Percentiles rank a stretch among this genome's conserved stretches.
Evolutionary conservation across 2,888 invertebrate species (phyloP).

Genomic region (Gnatocerus cornutus): DNA sequence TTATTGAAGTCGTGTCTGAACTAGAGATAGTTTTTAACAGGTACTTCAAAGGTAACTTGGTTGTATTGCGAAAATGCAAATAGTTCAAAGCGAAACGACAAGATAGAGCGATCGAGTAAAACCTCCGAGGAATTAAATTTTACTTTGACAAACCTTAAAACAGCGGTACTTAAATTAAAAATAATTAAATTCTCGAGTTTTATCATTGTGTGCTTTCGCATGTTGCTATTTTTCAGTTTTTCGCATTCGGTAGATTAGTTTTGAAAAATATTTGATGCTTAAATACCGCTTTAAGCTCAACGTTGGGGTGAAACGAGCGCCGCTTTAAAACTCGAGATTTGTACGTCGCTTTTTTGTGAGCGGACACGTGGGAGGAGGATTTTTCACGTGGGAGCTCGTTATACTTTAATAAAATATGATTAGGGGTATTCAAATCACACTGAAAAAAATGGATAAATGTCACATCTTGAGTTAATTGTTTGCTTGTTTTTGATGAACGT

Average conservation of each 20-base stretch:
- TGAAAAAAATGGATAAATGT: neutral
- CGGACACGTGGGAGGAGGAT: constrained; percentile 15
- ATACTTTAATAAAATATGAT: constrained; percentile 13
- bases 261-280: constrained; percentile 12
- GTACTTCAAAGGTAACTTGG: neutral
- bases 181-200: neutral
- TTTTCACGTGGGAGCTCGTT: constrained; percentile 30
- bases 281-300: constrained; percentile 11
- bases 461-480: neutral
- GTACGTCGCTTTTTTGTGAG: constrained; percentile 8
- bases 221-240: constrained; percentile 12
- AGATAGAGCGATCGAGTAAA: neutral
- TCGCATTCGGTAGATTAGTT: constrained; percentile 14
- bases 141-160: neutral
- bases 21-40: constrained; percentile 3
- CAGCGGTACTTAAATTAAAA: neutral
- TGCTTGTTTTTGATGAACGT: too few species aligned
- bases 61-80: neutral
- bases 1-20: neutral
- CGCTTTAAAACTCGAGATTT: constrained; percentile 22
- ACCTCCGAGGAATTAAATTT: neutral
- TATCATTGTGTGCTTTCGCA: neutral
- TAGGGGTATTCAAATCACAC: neutral
- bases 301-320: constrained; percentile 3
- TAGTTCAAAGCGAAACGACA: constrained; percentile 4